Conservation (phyloP, 2,797 vertebrate genomes). For the Halcyon smyrnensis region DNA sequence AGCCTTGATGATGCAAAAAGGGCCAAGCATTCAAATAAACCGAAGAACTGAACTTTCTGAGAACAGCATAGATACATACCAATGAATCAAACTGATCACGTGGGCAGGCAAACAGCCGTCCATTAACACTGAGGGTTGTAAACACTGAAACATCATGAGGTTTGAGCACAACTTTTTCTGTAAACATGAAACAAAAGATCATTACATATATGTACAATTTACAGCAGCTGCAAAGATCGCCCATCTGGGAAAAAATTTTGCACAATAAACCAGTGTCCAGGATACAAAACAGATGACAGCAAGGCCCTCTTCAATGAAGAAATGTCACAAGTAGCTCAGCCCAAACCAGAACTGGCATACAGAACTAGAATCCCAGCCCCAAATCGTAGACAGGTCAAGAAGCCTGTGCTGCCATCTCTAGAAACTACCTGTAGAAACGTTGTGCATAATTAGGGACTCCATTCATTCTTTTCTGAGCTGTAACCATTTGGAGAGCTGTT, state of each 20-base stretch:
- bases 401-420: neutral
- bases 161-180: slow-evolving; percentile 95
- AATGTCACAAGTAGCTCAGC: neutral
- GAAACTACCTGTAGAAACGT: neutral
- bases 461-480: neutral
- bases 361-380: neutral
- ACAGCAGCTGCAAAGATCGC: slow-evolving; percentile 42
- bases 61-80: slow-evolving; percentile 81
- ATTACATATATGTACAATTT: slow-evolving; percentile 47
- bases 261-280: neutral
- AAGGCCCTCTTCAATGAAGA: neutral
- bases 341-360: neutral
- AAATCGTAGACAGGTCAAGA: neutral
- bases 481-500: neutral
- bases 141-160: slow-evolving; percentile 94
- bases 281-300: neutral
- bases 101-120: slow-evolving; percentile 92
- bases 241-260: neutral
- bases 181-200: slow-evolving; percentile 66
- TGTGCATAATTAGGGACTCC: neutral
- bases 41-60: neutral
- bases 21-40: neutral
- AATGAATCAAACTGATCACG: slow-evolving; percentile 92
- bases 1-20: neutral
- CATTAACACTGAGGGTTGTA: slow-evolving; percentile 93